These are phyloP conservation scores for Poecilia latipinna DNA, from an alignment of 2,113 vertebrate species.

Conservation along the genomic window DNA sequence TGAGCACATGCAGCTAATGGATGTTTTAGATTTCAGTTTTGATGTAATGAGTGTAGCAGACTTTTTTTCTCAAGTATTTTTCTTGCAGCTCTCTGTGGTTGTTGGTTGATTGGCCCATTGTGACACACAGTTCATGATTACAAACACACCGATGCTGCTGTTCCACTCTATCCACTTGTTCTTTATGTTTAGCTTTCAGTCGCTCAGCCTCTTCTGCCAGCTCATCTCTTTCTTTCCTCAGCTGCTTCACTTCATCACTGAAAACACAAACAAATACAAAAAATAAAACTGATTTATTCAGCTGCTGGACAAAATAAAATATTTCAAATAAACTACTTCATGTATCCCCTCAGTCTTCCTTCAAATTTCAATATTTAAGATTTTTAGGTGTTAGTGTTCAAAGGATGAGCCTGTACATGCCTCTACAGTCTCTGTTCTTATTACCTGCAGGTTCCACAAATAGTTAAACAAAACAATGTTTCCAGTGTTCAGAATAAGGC, in stretches of 20 bases:
- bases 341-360: not conserved
- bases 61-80: too few species aligned
- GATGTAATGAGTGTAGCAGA: not conserved
- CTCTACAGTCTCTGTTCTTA: too few species aligned
- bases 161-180: slow-evolving; percentile 38
- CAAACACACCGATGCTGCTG: slow-evolving; percentile 57
- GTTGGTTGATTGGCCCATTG: too few species aligned
- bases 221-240: slow-evolving; percentile 75
- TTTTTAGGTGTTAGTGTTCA: too few species aligned
- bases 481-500: too few species aligned
- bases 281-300: not conserved
- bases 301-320: not conserved
- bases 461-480: too few species aligned
- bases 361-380: too few species aligned
- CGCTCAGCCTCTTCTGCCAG: slow-evolving; percentile 73
- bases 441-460: too few species aligned
- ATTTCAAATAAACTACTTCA: not conserved
- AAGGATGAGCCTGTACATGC: too few species aligned
- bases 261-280: slow-evolving; percentile 18
- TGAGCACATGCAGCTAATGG: too few species aligned
- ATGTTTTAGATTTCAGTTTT: not conserved
- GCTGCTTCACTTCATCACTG: slow-evolving; percentile 80
- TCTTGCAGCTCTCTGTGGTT: too few species aligned
- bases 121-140: not conserved
- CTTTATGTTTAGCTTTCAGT: slow-evolving; percentile 55